Percentiles rank a stretch among this genome's conserved stretches.
Evolutionary conservation across 2,797 vertebrate species (phyloP).

Genomic region (Dipus sagitta): DNA sequence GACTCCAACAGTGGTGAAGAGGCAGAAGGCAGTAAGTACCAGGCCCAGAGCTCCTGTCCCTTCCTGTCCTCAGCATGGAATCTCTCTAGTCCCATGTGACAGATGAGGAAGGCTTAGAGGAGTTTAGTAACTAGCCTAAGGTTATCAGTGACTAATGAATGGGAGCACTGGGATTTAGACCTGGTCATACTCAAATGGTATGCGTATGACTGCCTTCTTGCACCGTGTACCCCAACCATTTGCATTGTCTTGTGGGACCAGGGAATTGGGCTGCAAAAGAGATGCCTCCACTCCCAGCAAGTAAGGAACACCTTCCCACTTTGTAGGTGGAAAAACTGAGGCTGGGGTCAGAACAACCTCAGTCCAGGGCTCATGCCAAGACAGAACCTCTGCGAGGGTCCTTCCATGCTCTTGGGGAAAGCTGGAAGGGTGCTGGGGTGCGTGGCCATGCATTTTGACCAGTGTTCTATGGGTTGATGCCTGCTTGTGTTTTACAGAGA

Average conservation of each 20-base stretch:
- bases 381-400: not conserved
- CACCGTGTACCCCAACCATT: not conserved
- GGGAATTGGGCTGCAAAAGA: not conserved
- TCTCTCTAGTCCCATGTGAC: not conserved
- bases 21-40: rapidly evolving
- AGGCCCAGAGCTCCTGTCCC: rapidly evolving
- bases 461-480: not conserved
- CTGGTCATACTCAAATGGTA: not conserved
- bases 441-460: not conserved
- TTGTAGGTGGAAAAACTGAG: conserved; percentile 16
- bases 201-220: not conserved
- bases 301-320: not conserved
- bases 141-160: not conserved
- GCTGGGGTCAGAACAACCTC: not conserved
- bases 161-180: not conserved
- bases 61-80: not conserved
- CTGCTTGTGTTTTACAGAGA: not conserved
- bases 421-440: not conserved
- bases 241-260: not conserved
- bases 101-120: not conserved
- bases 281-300: not conserved
- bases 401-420: not conserved
- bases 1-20: not conserved
- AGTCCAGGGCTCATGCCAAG: not conserved
- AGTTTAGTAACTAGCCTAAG: not conserved